A percentile compares a stretch with the other conserved stretches of the same genome.
Conservation (phyloP, 2,797 vertebrate species). For the Mus minutoides region DNA sequence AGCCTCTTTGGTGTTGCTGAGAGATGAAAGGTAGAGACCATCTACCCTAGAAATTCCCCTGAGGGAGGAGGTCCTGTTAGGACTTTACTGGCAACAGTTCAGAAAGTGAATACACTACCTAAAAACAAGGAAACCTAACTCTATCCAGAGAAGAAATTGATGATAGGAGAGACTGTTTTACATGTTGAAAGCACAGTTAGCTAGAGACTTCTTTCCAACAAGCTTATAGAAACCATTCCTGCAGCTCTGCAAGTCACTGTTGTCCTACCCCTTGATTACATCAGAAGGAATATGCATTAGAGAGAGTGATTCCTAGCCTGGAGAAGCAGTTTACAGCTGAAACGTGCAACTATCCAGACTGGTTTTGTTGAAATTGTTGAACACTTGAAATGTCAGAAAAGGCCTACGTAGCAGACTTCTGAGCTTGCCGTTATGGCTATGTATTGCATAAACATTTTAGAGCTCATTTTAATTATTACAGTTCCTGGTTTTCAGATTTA, state of each 20-base stretch:
- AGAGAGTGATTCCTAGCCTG: background rate
- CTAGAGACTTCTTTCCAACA: background rate
- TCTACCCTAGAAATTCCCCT: slow-evolving; percentile 46
- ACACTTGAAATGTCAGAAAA: background rate
- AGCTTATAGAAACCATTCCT: background rate
- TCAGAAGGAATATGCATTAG: background rate
- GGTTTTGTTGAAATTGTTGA: background rate
- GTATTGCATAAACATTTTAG: background rate
- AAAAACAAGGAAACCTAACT: slow-evolving; percentile 29
- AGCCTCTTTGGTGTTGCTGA: slow-evolving; percentile 17
- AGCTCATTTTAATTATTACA: background rate
- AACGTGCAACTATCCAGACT: background rate
- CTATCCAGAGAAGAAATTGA: background rate
- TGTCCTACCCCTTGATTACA: background rate
- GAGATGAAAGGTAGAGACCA: slow-evolving; percentile 58
- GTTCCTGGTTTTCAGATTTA: background rate
- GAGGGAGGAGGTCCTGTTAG: slow-evolving; percentile 24
- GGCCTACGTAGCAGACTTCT: background rate
- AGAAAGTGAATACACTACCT: slow-evolving; percentile 33
- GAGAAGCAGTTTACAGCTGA: background rate
- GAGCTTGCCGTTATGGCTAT: background rate
- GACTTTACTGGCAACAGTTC: slow-evolving; percentile 26
- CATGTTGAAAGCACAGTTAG: background rate
- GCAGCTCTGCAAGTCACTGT: background rate
- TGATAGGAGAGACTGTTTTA: background rate